phyloP scores from a whole-genome alignment of 2,113 vertebrate species.

The Ceyx cyanopectus region DNA sequence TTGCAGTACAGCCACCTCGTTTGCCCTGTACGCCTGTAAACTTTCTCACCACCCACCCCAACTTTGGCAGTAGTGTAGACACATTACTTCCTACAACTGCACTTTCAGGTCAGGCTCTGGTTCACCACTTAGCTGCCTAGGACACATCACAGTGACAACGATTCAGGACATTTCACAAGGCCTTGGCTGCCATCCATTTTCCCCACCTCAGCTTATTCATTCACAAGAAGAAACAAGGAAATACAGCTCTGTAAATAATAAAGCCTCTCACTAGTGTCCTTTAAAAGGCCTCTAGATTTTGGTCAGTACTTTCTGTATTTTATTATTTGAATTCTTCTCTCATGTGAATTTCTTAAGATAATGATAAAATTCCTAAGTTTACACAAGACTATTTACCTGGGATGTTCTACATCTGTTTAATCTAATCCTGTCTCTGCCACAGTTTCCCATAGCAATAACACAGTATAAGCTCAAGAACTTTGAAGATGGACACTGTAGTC shows the following conservation, averaged over 20 bases:
- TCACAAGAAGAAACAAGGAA: neutral
- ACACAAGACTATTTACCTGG: neutral
- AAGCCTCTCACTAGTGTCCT: neutral
- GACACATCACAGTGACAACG: neutral
- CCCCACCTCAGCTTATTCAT: neutral
- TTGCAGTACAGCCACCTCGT: neutral
- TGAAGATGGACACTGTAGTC: neutral
- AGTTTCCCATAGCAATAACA: neutral
- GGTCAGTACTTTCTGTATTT: neutral
- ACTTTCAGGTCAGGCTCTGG: neutral
- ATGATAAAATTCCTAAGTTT: neutral
- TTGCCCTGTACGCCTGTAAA: neutral
- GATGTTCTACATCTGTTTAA: neutral
- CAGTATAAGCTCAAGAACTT: neutral
- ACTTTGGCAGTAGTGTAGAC: neutral
- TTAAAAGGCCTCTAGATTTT: neutral
- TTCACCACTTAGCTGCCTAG: neutral
- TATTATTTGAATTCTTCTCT: neutral
- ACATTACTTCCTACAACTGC: neutral
- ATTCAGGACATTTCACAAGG: neutral
- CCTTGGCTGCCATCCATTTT: neutral
- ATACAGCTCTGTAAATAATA: neutral
- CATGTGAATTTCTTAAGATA: constrained; percentile 3
- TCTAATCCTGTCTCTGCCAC: neutral
- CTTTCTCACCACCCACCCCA: neutral